phyloP scores from a whole-genome alignment of 1,140 invertebrate genomes.

The Harlomillsia oculata region DNA sequence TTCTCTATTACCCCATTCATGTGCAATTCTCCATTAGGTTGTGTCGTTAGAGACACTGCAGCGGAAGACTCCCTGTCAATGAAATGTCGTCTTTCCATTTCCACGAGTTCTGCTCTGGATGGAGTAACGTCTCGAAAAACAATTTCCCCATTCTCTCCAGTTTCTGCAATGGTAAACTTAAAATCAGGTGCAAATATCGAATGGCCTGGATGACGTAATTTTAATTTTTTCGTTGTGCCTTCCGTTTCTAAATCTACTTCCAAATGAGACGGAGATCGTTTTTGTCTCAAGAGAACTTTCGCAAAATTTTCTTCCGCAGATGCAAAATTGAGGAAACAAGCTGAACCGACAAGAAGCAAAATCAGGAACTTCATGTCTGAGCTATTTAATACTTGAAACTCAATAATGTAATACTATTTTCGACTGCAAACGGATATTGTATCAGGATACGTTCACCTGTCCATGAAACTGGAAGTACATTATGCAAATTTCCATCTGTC shows the following conservation, averaged over 20 bases:
- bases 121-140: constrained; percentile 11
- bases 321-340: no score
- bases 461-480: no score
- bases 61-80: constrained; percentile 8
- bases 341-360: no score
- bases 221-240: not conserved
- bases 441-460: no score
- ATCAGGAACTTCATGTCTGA: no score
- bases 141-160: not conserved
- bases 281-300: no score
- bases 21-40: not conserved
- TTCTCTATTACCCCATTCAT: not conserved
- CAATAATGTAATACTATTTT: no score
- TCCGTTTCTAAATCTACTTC: not conserved
- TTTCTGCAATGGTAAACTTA: not conserved
- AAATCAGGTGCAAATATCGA: not conserved
- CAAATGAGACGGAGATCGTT: no score
- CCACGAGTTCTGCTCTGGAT: not conserved
- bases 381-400: no score
- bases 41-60: not conserved
- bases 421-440: no score
- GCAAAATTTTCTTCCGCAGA: no score
- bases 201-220: not conserved
- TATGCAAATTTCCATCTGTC: no score
- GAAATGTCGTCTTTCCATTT: constrained; percentile 7